phyloP scores from a whole-genome alignment of 2,113 vertebrate genomes.

The Pangasianodon gigas region DNA sequence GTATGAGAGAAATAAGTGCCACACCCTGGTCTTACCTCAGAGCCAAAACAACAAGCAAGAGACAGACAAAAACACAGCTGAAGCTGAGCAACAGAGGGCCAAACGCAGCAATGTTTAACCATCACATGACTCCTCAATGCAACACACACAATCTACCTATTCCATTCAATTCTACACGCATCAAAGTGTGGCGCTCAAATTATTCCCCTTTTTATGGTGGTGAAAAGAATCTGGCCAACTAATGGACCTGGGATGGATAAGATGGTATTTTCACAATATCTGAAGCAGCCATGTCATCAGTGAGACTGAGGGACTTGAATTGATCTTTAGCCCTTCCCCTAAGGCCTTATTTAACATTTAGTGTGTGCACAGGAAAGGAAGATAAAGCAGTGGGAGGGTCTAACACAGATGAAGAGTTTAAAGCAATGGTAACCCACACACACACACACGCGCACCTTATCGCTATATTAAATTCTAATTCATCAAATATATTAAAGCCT shows the following conservation, averaged over 20 bases:
- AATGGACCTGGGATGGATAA: neutral
- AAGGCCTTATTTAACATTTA: constrained; percentile 66
- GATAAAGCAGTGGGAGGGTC: constrained; percentile 65
- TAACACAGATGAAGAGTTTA: constrained; percentile 35
- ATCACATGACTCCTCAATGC: neutral
- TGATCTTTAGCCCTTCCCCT: constrained; percentile 78
- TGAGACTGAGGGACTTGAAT: constrained; percentile 59
- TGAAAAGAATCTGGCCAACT: neutral
- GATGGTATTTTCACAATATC: neutral
- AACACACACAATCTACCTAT: neutral
- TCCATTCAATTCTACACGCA: neutral
- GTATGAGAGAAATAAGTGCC: constrained; percentile 51
- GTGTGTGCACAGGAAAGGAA: constrained; percentile 64
- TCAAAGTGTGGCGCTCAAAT: neutral
- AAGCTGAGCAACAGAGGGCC: constrained; percentile 25
- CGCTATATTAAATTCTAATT: neutral
- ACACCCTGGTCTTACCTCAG: constrained; percentile 54
- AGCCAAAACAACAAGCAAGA: constrained; percentile 50
- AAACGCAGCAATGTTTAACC: neutral
- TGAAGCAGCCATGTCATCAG: constrained; percentile 26
- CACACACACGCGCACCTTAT: neutral
- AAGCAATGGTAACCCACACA: neutral
- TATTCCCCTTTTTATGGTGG: neutral
- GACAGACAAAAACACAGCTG: constrained; percentile 35
- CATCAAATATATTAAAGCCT: neutral